Conservation (phyloP, 2,888 invertebrate genomes). For the Trissolcus japonicus region DNA sequence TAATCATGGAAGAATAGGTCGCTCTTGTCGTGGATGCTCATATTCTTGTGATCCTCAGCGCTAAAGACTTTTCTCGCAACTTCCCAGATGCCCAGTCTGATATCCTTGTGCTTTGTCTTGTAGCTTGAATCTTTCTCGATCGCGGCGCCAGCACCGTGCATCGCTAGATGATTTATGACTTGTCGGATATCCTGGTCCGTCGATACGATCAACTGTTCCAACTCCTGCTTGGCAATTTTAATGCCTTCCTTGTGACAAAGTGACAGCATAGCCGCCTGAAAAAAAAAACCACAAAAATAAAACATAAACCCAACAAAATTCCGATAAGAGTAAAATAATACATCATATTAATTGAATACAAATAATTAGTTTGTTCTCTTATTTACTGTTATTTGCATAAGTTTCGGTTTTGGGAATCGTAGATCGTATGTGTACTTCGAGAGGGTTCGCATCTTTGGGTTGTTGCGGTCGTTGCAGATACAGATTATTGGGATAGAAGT, state of each 20-base stretch:
- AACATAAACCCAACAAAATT: no score
- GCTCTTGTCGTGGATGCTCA: conserved; percentile 88
- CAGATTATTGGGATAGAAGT: conserved; percentile 93
- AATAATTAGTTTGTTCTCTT: no score
- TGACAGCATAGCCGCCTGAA: conserved; percentile 90
- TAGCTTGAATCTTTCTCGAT: conserved; percentile 29
- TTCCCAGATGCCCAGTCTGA: conserved; percentile 95
- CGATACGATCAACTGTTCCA: conserved; percentile 89
- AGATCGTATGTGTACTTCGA: conserved; percentile 96
- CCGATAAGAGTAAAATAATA: no score
- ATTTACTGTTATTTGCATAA: conserved; percentile 90
- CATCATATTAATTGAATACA: no score
- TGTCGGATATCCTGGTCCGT: conserved; percentile 96
- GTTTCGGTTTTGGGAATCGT: conserved; percentile 87
- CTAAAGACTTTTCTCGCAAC: conserved; percentile 93
- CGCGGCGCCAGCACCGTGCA: conserved; percentile 80
- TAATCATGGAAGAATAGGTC: conserved; percentile 98
- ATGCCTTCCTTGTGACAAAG: conserved; percentile 94
- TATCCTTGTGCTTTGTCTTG: conserved; percentile 82
- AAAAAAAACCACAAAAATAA: conserved; percentile 2
- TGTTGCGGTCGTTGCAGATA: conserved; percentile 98
- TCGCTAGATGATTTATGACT: conserved; percentile 91
- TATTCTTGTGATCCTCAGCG: conserved; percentile 85
- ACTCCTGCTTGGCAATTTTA: conserved; percentile 84
- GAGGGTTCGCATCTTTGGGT: conserved; percentile 94